Conservation (phyloP, 2,113 vertebrate species). For the Chaetodon auriga region DNA sequence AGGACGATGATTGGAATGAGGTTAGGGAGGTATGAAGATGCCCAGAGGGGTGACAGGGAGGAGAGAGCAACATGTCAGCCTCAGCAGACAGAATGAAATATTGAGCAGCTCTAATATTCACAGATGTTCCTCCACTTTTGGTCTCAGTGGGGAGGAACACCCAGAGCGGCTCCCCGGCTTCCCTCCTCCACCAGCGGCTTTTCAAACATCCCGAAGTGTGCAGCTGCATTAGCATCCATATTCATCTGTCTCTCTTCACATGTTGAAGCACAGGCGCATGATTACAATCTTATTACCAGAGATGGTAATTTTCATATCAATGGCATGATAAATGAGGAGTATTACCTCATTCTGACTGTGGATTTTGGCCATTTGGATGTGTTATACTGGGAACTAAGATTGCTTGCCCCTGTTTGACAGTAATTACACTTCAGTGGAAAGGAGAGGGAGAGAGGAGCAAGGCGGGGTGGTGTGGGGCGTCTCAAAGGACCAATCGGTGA, state of each 20-base stretch:
- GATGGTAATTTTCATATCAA: slow-evolving; percentile 75
- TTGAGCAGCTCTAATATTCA: slow-evolving; percentile 79
- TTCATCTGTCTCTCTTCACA: slow-evolving; percentile 33
- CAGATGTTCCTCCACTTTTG: slow-evolving; percentile 74
- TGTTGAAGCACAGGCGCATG: slow-evolving; percentile 36
- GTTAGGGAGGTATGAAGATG: slow-evolving; percentile 18
- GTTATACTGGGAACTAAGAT: slow-evolving; percentile 12
- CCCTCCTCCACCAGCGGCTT: slow-evolving; percentile 22
- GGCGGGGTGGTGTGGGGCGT: slow-evolving; percentile 33
- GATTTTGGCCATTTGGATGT: slow-evolving; percentile 7
- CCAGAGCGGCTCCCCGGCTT: slow-evolving; percentile 21
- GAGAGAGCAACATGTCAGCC: slow-evolving; percentile 35
- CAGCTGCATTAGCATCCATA: slow-evolving; percentile 59
- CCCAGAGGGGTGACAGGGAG: slow-evolving; percentile 12
- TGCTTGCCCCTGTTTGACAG: slow-evolving; percentile 50
- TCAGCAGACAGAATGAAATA: slow-evolving; percentile 77
- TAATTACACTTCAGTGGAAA: slow-evolving; percentile 73
- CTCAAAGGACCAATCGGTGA: slow-evolving; percentile 75
- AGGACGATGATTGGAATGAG: slow-evolving; percentile 21
- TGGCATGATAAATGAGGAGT: slow-evolving; percentile 48
- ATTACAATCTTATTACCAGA: slow-evolving; percentile 61
- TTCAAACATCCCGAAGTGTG: slow-evolving; percentile 41
- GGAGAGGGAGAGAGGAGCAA: slow-evolving; percentile 15
- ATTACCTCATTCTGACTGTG: slow-evolving; percentile 38
- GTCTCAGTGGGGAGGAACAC: slow-evolving; percentile 50